These are phyloP conservation scores for Lottia gigantea DNA, from an alignment of 2,888 invertebrate genomes.

Conservation along the genomic window DNA sequence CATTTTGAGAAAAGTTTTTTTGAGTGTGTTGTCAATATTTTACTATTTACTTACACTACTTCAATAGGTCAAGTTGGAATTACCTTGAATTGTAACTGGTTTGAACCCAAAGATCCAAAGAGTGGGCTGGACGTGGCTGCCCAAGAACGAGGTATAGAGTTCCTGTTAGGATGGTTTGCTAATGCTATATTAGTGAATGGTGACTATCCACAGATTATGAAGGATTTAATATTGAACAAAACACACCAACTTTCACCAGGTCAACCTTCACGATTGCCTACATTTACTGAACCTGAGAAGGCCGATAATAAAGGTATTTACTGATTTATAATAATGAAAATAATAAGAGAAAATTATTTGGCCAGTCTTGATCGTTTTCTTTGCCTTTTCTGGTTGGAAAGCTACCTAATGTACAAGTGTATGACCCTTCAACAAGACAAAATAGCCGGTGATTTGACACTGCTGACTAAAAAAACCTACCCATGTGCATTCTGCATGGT, in stretches of 20 bases:
- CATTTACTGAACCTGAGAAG: slow-evolving; percentile 47
- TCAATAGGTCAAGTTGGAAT: slow-evolving; percentile 47
- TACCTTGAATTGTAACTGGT: slow-evolving; percentile 45
- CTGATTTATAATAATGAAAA: too few relatives aligned
- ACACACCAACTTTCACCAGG: slow-evolving; percentile 24
- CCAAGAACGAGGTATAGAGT: slow-evolving; percentile 41
- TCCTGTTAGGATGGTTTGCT: slow-evolving; percentile 58
- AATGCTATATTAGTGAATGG: slow-evolving; percentile 58
- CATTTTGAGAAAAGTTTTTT: too few relatives aligned
- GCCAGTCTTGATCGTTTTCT: too few relatives aligned
- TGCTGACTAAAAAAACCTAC: too few relatives aligned
- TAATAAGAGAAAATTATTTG: too few relatives aligned
- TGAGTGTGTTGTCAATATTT: too few relatives aligned
- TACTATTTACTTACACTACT: too few relatives aligned
- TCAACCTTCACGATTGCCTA: slow-evolving; percentile 37
- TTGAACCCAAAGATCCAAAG: slow-evolving; percentile 41
- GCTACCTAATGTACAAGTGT: too few relatives aligned
- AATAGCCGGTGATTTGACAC: too few relatives aligned
- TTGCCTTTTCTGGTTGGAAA: too few relatives aligned
- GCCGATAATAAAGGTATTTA: slow-evolving; percentile 35
- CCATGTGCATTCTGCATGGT: too few relatives aligned
- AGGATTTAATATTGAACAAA: slow-evolving; percentile 35
- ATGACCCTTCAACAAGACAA: too few relatives aligned
- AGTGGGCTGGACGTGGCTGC: slow-evolving; percentile 45
- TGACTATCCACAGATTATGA: slow-evolving; percentile 70